A percentile compares a stretch with the other conserved stretches of the same genome.
phyloP scores from a whole-genome alignment of 2,797 vertebrate genomes.

The Parauchenoglanis punctatus region DNA sequence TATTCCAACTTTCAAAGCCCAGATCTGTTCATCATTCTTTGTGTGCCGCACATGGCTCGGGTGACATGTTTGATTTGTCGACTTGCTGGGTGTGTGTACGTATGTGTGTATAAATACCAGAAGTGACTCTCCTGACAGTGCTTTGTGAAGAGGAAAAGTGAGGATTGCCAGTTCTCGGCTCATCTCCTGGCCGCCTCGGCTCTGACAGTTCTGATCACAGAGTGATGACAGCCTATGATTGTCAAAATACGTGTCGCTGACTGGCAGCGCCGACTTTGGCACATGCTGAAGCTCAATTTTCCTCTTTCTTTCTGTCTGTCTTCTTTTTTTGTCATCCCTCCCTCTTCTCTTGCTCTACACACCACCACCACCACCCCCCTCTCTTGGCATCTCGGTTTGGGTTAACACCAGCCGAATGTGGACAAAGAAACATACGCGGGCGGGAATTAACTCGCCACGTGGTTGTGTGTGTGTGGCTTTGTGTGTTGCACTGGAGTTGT shows the following conservation, averaged over 20 bases:
- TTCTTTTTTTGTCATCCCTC: constrained; percentile 33
- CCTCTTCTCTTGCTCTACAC: constrained; percentile 66
- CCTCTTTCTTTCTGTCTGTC: constrained; percentile 61
- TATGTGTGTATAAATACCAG: constrained; percentile 76
- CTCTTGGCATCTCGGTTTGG: constrained; percentile 69
- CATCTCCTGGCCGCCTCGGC: constrained; percentile 72
- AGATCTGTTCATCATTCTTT: constrained; percentile 67
- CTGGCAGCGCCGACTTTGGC: constrained; percentile 74
- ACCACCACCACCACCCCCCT: constrained; percentile 60
- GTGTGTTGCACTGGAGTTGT: constrained; percentile 50
- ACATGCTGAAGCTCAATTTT: constrained; percentile 64
- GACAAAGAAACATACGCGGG: constrained; percentile 65
- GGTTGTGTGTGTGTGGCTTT: constrained; percentile 36
- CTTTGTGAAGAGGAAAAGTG: constrained; percentile 61
- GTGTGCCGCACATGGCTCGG: constrained; percentile 60
- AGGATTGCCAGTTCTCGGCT: constrained; percentile 71
- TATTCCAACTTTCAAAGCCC: constrained; percentile 32
- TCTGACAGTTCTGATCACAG: constrained; percentile 83
- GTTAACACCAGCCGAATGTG: constrained; percentile 72
- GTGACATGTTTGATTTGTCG: constrained; percentile 80
- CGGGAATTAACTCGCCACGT: constrained; percentile 74
- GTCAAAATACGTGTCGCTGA: constrained; percentile 80
- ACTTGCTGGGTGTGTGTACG: constrained; percentile 63
- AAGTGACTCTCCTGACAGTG: constrained; percentile 68
- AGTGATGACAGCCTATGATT: constrained; percentile 83